Percentiles rank a stretch among this genome's conserved stretches.
phyloP scores from a whole-genome alignment of 1,140 invertebrate species.

The Diabrotica undecimpunctata region DNA sequence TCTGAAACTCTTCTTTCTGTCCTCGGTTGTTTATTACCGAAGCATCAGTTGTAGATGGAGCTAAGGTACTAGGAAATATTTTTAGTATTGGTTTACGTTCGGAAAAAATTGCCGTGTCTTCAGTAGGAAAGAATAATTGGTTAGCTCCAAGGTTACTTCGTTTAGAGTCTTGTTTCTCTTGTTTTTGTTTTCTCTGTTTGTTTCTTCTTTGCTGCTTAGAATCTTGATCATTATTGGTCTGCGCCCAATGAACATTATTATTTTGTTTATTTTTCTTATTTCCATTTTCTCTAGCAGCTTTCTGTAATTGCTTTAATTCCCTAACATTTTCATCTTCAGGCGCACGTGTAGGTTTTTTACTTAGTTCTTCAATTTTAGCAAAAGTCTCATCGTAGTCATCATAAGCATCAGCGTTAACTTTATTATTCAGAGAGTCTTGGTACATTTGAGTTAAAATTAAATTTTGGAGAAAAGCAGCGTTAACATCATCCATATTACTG shows the following conservation, averaged over 20 bases:
- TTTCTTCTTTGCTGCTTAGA: slow-evolving; percentile 4
- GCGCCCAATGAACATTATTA: slow-evolving; percentile 32
- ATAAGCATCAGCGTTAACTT: slow-evolving; percentile 33
- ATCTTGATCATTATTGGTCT: slow-evolving; percentile 19
- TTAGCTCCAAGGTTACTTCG: slow-evolving; percentile 10
- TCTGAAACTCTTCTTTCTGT: slow-evolving; percentile 60
- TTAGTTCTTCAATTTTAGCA: slow-evolving; percentile 27
- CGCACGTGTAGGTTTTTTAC: slow-evolving; percentile 24
- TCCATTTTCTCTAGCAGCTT: slow-evolving; percentile 22
- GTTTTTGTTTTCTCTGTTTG: slow-evolving; percentile 27
- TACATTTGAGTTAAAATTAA: slow-evolving; percentile 61
- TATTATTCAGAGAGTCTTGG: slow-evolving; percentile 52
- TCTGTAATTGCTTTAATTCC: slow-evolving; percentile 56
- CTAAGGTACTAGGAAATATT: slow-evolving; percentile 17
- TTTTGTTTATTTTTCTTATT: slow-evolving; percentile 23
- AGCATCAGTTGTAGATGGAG: slow-evolving; percentile 27
- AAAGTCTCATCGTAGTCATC: slow-evolving; percentile 48
- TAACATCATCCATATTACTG: slow-evolving; percentile 54
- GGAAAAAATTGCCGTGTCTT: slow-evolving; percentile 21
- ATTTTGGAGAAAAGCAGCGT: slow-evolving; percentile 60
- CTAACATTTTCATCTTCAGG: slow-evolving; percentile 59
- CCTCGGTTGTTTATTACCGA: slow-evolving; percentile 44
- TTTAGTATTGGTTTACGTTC: slow-evolving; percentile 34
- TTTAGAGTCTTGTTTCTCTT: slow-evolving; percentile 14
- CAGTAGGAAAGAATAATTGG: slow-evolving; percentile 12